Evolutionary conservation across 2,888 invertebrate species (phyloP).

Genomic region (Terebella lapidaria): DNA sequence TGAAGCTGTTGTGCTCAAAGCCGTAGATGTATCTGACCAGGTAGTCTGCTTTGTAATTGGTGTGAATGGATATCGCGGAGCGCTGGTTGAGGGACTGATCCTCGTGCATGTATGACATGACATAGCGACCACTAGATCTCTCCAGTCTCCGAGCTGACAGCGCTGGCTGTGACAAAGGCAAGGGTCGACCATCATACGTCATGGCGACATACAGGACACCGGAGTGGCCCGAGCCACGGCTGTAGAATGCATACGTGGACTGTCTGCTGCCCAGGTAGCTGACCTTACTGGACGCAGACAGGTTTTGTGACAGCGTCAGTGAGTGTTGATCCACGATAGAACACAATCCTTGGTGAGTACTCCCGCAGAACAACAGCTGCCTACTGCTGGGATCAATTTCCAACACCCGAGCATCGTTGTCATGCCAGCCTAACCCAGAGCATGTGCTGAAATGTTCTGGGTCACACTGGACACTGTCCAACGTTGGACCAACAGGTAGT

Average conservation of each 20-base stretch:
- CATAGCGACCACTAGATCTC: neutral
- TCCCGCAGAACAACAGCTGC: constrained; percentile 29
- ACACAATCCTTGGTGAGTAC: constrained; percentile 28
- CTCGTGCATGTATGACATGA: constrained; percentile 12
- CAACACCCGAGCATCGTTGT: constrained; percentile 28
- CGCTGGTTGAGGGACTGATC: neutral
- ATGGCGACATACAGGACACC: constrained; percentile 26
- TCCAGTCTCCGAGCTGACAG: constrained; percentile 19
- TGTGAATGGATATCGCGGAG: constrained; percentile 8
- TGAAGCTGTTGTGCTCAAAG: constrained; percentile 34
- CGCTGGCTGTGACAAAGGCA: constrained; percentile 18
- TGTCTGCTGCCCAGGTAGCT: constrained; percentile 17
- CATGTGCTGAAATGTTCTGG: constrained; percentile 1
- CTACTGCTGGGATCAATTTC: constrained; percentile 21
- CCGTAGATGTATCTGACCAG: constrained; percentile 38
- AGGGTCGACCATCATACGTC: constrained; percentile 24
- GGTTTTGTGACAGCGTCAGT: constrained; percentile 13
- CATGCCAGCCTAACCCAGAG: neutral
- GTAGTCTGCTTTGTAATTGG: constrained; percentile 9
- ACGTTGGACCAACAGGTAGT: constrained; percentile 5
- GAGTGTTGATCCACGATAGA: constrained; percentile 20
- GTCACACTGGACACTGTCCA: constrained; percentile 3
- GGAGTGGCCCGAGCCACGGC: neutral
- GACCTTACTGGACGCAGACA: constrained; percentile 11
- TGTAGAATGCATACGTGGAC: constrained; percentile 14